A percentile compares a stretch with the other conserved stretches of the same genome.
These are phyloP conservation scores for Tachysurus fulvidraco DNA, from an alignment of 2,113 vertebrate genomes.

Conservation along the genomic window DNA sequence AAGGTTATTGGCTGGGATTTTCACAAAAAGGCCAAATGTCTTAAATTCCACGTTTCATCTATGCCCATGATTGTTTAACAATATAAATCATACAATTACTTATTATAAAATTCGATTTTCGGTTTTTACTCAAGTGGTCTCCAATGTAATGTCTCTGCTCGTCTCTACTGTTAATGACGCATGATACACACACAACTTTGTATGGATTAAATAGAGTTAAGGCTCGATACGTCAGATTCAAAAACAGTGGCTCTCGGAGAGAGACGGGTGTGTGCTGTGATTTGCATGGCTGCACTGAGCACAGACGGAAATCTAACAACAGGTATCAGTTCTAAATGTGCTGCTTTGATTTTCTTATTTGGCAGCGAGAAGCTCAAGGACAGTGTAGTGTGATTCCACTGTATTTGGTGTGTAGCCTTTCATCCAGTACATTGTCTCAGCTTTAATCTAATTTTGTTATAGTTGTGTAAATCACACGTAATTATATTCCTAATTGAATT, in stretches of 20 bases:
- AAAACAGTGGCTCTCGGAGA: background rate
- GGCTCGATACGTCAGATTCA: background rate
- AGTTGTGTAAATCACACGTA: background rate
- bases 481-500: background rate
- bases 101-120: background rate
- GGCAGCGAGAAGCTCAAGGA: background rate
- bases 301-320: background rate
- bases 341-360: background rate
- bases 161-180: background rate
- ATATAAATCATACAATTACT: background rate
- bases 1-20: background rate
- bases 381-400: background rate
- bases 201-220: background rate
- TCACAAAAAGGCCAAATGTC: constrained; percentile 24
- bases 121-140: background rate
- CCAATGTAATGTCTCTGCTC: background rate
- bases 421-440: background rate
- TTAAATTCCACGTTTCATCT: constrained; percentile 22
- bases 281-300: constrained; percentile 5
- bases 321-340: background rate
- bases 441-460: background rate
- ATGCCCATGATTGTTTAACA: constrained; percentile 7
- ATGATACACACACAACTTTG: background rate
- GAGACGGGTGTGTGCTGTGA: background rate
- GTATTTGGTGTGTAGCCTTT: background rate